Evolutionary conservation across 1,140 invertebrate genomes (phyloP).

Genomic region (Harpegnathos saltator): DNA sequence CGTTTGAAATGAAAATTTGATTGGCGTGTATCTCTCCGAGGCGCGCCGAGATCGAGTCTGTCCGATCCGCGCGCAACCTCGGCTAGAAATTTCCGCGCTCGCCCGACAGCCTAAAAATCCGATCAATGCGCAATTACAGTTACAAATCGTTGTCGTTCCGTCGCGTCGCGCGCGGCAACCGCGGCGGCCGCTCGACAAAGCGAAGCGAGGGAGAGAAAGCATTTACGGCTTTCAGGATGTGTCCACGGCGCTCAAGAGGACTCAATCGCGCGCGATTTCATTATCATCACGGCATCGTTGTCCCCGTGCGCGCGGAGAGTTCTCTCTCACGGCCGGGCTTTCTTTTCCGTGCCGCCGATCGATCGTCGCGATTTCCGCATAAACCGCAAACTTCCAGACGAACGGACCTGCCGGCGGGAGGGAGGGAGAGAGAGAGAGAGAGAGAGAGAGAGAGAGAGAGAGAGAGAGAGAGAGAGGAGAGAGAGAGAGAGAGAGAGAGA

Average conservation of each 20-base stretch:
- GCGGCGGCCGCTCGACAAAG: neutral
- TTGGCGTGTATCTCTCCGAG: no score
- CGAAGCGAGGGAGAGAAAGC: neutral
- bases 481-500: no score
- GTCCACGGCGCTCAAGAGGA: neutral
- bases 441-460: no score
- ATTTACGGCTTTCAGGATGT: neutral
- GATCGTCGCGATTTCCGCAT: slow-evolving; percentile 16
- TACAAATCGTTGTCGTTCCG: neutral
- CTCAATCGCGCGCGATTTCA: neutral
- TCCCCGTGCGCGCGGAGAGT: neutral
- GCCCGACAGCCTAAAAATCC: no score
- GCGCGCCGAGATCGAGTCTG: no score
- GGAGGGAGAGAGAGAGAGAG: no score
- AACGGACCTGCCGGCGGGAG: neutral
- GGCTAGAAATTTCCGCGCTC: no score
- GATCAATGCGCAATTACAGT: neutral
- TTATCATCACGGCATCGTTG: neutral
- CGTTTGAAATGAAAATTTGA: no score
- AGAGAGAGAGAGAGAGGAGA: no score
- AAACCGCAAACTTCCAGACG: slow-evolving; percentile 49
- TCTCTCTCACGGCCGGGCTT: neutral
- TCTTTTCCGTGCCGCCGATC: slow-evolving; percentile 3
- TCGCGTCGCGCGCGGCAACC: neutral
- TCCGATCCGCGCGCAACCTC: no score